These are phyloP conservation scores for Steinernema hermaphroditum DNA, from an alignment of 2,888 invertebrate genomes.

Conservation along the genomic window DNA sequence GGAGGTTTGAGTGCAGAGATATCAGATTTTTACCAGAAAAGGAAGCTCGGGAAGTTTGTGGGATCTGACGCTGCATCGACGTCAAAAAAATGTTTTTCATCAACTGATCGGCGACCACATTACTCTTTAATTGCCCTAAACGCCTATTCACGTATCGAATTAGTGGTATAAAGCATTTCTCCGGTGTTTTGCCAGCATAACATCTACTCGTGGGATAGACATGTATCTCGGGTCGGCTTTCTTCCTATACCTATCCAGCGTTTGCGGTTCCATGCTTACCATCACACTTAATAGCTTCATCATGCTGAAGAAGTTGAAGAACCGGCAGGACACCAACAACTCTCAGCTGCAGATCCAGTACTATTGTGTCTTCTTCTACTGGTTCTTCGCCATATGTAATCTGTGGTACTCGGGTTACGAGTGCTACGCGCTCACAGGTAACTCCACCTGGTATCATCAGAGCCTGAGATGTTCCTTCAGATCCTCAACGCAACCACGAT, in stretches of 20 bases:
- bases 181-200: too few relatives aligned
- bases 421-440: background rate
- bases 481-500: background rate
- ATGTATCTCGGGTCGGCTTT: background rate
- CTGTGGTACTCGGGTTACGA: background rate
- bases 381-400: background rate
- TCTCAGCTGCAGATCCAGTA: background rate
- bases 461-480: background rate
- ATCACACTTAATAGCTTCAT: background rate
- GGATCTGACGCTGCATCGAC: too few relatives aligned
- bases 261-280: background rate
- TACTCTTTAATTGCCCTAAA: too few relatives aligned
- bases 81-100: too few relatives aligned
- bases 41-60: too few relatives aligned
- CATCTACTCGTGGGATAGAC: too few relatives aligned
- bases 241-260: background rate
- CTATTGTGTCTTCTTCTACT: slow-evolving; percentile 1
- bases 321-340: background rate
- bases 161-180: too few relatives aligned
- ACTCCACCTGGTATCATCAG: background rate
- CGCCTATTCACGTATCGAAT: too few relatives aligned
- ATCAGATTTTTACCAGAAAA: too few relatives aligned
- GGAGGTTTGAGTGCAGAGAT: too few relatives aligned
- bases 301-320: background rate
- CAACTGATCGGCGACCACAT: too few relatives aligned